phyloP scores from a whole-genome alignment of 2,888 invertebrate species.

The Ennomos quercinarius region DNA sequence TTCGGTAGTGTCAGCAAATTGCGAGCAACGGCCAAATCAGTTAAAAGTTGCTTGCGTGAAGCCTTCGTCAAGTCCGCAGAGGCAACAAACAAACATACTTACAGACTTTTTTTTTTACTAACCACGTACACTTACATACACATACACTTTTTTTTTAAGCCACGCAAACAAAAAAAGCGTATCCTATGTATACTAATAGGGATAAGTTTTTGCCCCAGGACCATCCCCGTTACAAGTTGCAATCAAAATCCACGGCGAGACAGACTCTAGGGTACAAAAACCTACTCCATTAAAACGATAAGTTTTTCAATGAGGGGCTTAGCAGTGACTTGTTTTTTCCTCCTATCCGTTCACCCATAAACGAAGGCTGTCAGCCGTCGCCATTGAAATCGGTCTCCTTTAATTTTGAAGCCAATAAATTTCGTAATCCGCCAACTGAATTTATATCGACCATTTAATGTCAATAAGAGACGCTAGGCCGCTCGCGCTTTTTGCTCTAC shows the following conservation, averaged over 20 bases:
- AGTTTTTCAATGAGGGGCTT: slow-evolving; percentile 65
- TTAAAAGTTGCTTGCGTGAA: too few species aligned
- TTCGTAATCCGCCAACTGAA: slow-evolving; percentile 82
- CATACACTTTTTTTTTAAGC: too few species aligned
- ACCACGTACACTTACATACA: too few species aligned
- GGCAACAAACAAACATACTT: too few species aligned
- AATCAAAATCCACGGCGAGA: slow-evolving; percentile 36
- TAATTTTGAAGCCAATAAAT: slow-evolving; percentile 84
- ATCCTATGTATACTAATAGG: too few species aligned
- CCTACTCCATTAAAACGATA: slow-evolving; percentile 60
- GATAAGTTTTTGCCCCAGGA: too few species aligned
- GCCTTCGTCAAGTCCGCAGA: too few species aligned
- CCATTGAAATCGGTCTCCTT: slow-evolving; percentile 84
- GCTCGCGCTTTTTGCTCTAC: slow-evolving; percentile 61
- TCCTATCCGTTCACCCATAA: slow-evolving; percentile 66
- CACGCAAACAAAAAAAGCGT: too few species aligned
- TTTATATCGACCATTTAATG: slow-evolving; percentile 83
- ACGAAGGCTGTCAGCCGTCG: slow-evolving; percentile 73
- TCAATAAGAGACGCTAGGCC: slow-evolving; percentile 68
- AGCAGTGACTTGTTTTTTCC: slow-evolving; percentile 61
- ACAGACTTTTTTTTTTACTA: too few species aligned
- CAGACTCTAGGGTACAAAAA: slow-evolving; percentile 49
- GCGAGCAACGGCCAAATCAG: too few species aligned
- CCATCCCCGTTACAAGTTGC: slow-evolving; percentile 32
- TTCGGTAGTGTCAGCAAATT: slow-evolving; percentile 1